Evolutionary conservation across 2,888 invertebrate genomes (phyloP).

Genomic region (Corbicula japonica): DNA sequence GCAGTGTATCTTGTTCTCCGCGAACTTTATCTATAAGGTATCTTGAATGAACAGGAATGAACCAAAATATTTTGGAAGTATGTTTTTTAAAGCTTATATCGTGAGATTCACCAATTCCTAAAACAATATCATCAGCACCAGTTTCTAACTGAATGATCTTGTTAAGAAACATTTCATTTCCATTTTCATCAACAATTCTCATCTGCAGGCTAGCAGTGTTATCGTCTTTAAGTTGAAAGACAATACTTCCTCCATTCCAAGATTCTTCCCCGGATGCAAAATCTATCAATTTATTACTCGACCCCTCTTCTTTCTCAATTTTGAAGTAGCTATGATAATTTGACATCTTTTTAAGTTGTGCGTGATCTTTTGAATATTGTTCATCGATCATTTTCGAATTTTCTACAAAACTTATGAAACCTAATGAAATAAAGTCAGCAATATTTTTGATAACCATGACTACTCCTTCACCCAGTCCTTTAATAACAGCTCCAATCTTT

Average conservation of each 20-base stretch:
- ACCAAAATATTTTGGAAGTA: conserved; percentile 18
- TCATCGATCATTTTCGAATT: not conserved
- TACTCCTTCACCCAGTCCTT: conserved; percentile 6
- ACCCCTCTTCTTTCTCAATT: conserved; percentile 13
- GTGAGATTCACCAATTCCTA: conserved; percentile 22
- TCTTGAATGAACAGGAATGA: conserved; percentile 13
- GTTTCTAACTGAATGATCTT: not conserved
- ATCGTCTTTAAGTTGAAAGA: conserved; percentile 17
- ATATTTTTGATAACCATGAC: conserved; percentile 5
- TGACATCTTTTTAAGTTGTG: conserved; percentile 9
- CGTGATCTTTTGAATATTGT: conserved; percentile 3
- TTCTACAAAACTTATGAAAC: conserved; percentile 9
- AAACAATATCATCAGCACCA: conserved; percentile 6
- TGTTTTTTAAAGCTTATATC: conserved; percentile 19
- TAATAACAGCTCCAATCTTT: conserved; percentile 14
- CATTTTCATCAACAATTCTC: conserved; percentile 13
- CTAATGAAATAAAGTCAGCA: conserved; percentile 4
- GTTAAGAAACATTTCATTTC: not conserved
- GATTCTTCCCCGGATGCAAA: conserved; percentile 21
- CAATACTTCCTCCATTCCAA: conserved; percentile 24
- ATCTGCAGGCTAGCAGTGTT: conserved; percentile 12
- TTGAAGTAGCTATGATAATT: conserved; percentile 25
- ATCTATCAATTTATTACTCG: conserved; percentile 13
- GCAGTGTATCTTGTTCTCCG: conserved; percentile 7
- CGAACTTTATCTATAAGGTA: conserved; percentile 5